These are phyloP conservation scores for Sander lucioperca DNA, from an alignment of 2,113 vertebrate species.

Conservation along the genomic window DNA sequence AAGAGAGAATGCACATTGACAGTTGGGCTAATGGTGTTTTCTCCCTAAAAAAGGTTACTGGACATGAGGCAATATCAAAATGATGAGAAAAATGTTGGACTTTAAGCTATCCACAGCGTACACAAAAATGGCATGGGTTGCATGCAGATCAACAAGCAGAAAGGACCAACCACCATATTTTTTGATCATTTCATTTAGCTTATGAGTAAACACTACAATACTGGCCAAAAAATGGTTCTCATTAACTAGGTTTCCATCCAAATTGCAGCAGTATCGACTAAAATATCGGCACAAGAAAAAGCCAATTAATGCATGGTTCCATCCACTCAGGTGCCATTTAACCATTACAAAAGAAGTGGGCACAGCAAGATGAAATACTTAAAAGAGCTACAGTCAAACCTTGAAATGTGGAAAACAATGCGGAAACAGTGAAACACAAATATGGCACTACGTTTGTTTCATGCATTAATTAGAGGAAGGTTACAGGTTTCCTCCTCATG, in stretches of 20 bases:
- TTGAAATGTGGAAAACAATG: background rate
- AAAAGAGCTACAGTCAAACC: background rate
- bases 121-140: background rate
- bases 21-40: constrained; percentile 4
- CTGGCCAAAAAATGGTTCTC: background rate
- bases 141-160: background rate
- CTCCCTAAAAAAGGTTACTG: background rate
- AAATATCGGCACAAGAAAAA: background rate
- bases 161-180: background rate
- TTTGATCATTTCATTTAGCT: background rate
- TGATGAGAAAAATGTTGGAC: background rate
- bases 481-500: background rate
- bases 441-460: background rate
- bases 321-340: background rate
- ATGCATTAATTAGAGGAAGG: background rate
- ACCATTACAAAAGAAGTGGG: background rate
- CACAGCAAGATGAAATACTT: background rate
- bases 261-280: background rate
- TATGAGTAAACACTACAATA: background rate
- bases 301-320: background rate
- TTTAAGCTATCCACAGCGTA: background rate
- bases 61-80: background rate
- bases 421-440: background rate
- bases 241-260: background rate
- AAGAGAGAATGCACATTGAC: background rate